phyloP scores from a whole-genome alignment of 2,797 vertebrate species.

The Heliangelus exortis region DNA sequence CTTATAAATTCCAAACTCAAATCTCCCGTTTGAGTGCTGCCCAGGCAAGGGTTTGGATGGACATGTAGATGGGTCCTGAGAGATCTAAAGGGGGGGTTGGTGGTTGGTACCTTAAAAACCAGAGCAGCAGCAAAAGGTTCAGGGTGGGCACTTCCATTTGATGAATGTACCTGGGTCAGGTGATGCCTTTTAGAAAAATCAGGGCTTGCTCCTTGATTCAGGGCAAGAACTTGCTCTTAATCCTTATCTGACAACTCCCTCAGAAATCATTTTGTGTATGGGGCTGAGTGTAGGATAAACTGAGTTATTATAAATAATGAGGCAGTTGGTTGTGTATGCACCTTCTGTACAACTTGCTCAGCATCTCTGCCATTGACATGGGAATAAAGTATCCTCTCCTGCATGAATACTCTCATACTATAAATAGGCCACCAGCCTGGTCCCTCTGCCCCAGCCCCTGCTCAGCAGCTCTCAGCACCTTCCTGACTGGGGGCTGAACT shows the following conservation, averaged over 20 bases:
- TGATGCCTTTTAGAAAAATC: not conserved
- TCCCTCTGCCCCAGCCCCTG: not conserved
- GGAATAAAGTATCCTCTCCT: constrained; percentile 17
- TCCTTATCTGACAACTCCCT: not conserved
- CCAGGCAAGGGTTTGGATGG: not conserved
- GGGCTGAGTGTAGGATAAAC: not conserved
- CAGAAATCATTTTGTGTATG: not conserved
- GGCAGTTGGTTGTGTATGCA: not conserved
- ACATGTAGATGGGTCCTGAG: fast-evolving
- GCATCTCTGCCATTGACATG: not conserved
- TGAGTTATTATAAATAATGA: constrained; percentile 37
- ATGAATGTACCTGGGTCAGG: not conserved
- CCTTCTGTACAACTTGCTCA: not conserved
- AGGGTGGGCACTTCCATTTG: not conserved
- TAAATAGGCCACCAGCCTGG: not conserved
- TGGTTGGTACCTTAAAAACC: not conserved
- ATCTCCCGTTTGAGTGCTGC: not conserved
- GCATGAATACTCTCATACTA: not conserved
- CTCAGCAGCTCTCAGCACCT: not conserved
- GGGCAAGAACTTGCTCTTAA: not conserved
- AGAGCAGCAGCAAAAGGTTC: not conserved
- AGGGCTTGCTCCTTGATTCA: not conserved
- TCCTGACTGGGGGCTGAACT: not conserved
- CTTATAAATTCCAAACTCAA: not conserved
- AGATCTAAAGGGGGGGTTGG: not conserved